phyloP scores from a whole-genome alignment of 2,113 vertebrate genomes.

The Eretmochelys imbricata region DNA sequence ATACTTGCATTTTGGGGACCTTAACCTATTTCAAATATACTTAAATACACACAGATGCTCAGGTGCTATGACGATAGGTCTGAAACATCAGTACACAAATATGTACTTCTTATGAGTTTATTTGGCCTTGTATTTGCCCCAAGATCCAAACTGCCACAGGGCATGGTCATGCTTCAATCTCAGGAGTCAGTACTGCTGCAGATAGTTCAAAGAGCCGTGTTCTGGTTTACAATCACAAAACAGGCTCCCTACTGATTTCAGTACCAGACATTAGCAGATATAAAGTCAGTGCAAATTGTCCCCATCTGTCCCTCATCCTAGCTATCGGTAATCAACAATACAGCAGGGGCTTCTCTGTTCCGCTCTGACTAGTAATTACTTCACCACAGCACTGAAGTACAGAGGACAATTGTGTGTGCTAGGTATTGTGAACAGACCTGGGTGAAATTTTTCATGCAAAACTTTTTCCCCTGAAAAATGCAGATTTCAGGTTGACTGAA shows the following conservation, averaged over 20 bases:
- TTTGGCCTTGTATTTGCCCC: background rate
- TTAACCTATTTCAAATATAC: background rate
- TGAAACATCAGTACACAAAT: background rate
- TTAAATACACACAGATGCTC: rapidly evolving
- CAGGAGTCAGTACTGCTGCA: constrained; percentile 31
- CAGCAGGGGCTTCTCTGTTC: background rate
- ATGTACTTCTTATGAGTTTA: constrained; percentile 2
- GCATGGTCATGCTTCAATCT: constrained; percentile 7
- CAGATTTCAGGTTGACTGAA: background rate
- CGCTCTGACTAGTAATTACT: background rate
- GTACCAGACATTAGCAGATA: background rate
- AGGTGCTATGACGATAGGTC: rapidly evolving
- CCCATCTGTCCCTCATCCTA: constrained; percentile 40
- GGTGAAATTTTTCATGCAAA: background rate
- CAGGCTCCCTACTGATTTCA: constrained; percentile 38
- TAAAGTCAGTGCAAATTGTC: background rate
- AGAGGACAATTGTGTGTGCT: rapidly evolving
- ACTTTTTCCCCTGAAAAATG: background rate
- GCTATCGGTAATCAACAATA: background rate
- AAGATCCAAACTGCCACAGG: background rate
- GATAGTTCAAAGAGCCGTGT: constrained; percentile 26
- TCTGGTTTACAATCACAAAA: constrained; percentile 12
- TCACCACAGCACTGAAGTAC: background rate
- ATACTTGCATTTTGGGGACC: background rate
- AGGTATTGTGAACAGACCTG: background rate